These are phyloP conservation scores for Catagonus wagneri DNA, from an alignment of 2,113 vertebrate species.

Conservation along the genomic window DNA sequence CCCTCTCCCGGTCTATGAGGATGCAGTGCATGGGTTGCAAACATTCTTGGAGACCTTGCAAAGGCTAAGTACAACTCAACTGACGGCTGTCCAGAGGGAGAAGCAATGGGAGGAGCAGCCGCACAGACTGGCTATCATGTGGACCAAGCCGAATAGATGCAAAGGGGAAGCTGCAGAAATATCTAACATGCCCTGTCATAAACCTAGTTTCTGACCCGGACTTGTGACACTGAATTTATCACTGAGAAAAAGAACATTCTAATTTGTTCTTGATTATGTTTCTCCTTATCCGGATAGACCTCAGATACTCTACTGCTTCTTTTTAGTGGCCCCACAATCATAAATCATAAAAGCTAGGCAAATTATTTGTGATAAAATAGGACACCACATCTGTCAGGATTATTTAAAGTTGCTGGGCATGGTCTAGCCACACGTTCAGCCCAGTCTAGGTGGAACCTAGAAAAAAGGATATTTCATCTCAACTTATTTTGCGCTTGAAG, in stretches of 20 bases:
- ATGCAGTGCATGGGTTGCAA: background rate
- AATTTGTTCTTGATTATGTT: constrained; percentile 48
- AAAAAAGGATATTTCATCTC: constrained; percentile 2
- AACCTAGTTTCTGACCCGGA: constrained; percentile 65
- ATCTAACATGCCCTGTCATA: constrained; percentile 51
- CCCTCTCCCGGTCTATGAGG: background rate
- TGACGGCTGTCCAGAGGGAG: background rate
- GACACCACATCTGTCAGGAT: background rate
- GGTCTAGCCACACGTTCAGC: constrained; percentile 20
- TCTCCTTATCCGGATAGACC: constrained; percentile 18
- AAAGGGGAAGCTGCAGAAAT: constrained; percentile 67
- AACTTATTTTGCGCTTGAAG: constrained; percentile 11
- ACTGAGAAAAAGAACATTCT: constrained; percentile 50
- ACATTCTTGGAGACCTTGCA: background rate
- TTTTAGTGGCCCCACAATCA: background rate
- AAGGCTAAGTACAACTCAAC: background rate
- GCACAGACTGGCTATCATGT: constrained; percentile 46
- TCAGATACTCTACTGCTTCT: background rate
- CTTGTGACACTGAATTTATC: constrained; percentile 56
- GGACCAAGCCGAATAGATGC: background rate
- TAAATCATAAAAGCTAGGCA: constrained; percentile 20
- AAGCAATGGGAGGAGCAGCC: background rate
- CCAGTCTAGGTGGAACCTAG: background rate
- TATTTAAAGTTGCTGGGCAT: background rate
- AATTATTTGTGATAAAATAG: constrained; percentile 27